Base-by-base conservation (phyloP, 2,113 vertebrate species). In the Steatornis caripensis region DNA sequence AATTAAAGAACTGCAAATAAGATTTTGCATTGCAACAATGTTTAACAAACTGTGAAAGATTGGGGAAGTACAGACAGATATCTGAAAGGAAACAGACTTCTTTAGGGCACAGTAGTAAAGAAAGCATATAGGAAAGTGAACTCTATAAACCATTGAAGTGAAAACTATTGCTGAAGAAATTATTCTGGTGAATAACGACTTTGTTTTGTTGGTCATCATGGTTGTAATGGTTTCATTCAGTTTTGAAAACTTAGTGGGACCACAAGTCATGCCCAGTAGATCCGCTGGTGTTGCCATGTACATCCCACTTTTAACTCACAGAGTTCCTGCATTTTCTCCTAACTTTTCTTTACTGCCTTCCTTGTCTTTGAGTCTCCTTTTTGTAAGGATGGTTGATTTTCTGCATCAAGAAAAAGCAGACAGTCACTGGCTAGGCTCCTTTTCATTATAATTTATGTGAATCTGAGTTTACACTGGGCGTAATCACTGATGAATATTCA, bases 401-500 rank as follows among this genome's bases (percentile, higher is more conserved):
- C 60, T 91, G 10, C 82, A n/a, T 82, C 27, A 93, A 19, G 39
- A 55, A 89, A 75, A 89, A 46, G 53, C 29, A 65, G 49, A 24
- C 49, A 48, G 54, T 76, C 32, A 34, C 89, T 83, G 78, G 62
- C 34, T 76, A 79, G 65, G 41, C 46, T 94, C 27, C 66, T 91
- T 87, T 89, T 87, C 84, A 46, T 79, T 69, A 69, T 53, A 72
- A 91, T 90, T 89, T 94, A 65, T 85, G 41, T 93, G 91, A 90
- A 91, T 84, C 17, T 87, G 81, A 89, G 41, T 94, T 92, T 89
- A 75, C 72, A 57, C 24, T 95, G 53, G 39, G 61, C 3, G 2
- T 76, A 82, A 92, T 97, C 82, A 71, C 61, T 91, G 53, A 91
- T 65, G 78, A 95, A 89, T 76, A 97, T 93, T 95, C 72, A 78